A percentile compares a stretch with the other conserved stretches of the same genome.
These are phyloP conservation scores for Eufriesea mexicana DNA, from an alignment of 1,140 invertebrate genomes.

Conservation along the genomic window DNA sequence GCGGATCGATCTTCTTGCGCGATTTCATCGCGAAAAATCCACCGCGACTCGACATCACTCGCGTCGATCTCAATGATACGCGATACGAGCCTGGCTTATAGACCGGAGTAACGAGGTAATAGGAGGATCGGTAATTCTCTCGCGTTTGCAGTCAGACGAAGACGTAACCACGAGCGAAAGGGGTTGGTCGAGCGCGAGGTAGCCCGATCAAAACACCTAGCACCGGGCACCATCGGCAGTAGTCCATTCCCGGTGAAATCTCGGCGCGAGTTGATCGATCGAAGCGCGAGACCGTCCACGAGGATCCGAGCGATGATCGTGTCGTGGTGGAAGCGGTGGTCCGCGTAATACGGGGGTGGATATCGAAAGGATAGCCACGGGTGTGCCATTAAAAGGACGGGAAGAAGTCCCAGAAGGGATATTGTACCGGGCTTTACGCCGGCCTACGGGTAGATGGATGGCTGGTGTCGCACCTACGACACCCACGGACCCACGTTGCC, in stretches of 20 bases:
- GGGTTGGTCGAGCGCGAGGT: background rate
- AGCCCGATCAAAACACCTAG: background rate
- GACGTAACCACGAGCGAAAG: no score
- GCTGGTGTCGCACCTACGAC: conserved; percentile 69
- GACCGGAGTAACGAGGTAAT: no score
- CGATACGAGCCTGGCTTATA: background rate
- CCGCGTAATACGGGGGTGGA: conserved; percentile 33
- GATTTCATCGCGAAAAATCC: conserved; percentile 22
- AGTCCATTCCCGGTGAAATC: no score
- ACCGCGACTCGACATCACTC: background rate
- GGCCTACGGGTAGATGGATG: conserved; percentile 66
- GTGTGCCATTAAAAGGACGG: conserved; percentile 70
- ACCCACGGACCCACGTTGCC: conserved; percentile 55
- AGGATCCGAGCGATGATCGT: conserved; percentile 1
- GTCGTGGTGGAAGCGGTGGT: background rate
- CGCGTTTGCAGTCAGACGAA: no score
- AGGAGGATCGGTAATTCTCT: no score
- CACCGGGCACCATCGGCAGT: background rate
- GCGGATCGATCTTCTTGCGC: conserved; percentile 10
- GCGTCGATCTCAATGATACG: background rate
- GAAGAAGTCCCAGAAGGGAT: conserved; percentile 73
- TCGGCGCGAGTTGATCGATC: conserved; percentile 47
- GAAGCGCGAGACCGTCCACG: background rate
- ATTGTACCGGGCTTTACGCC: conserved; percentile 66
- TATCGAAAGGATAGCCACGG: conserved; percentile 36